Evolutionary conservation across 2,797 vertebrate genomes (phyloP).

Genomic region (Margarornis squamiger): DNA sequence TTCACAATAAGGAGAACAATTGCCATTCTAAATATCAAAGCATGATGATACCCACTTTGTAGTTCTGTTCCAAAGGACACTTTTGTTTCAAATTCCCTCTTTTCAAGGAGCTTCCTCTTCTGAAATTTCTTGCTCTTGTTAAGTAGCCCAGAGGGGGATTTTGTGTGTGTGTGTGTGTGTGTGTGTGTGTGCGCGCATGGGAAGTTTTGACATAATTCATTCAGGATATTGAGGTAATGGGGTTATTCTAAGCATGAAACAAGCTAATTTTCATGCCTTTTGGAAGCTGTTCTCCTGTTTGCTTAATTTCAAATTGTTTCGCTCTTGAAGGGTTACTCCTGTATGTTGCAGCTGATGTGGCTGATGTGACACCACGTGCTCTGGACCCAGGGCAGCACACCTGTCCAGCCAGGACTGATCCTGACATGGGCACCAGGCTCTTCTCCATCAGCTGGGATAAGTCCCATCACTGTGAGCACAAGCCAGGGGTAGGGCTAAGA

Average conservation of each 20-base stretch:
- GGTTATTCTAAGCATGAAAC: slow-evolving; percentile 57
- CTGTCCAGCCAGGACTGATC: background rate
- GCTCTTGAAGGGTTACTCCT: background rate
- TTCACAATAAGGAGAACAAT: background rate
- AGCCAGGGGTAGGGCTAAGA: background rate
- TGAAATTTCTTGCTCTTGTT: background rate
- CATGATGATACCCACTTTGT: background rate
- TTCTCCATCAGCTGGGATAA: background rate
- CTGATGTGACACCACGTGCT: rapidly evolving
- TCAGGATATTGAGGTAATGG: slow-evolving; percentile 31
- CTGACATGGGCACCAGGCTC: background rate
- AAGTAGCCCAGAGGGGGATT: slow-evolving; percentile 9
- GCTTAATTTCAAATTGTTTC: background rate
- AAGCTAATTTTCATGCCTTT: slow-evolving; percentile 12
- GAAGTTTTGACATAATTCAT: slow-evolving; percentile 16
- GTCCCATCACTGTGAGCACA: background rate
- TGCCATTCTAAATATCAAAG: slow-evolving; percentile 8
- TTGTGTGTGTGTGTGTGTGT: rapidly evolving
- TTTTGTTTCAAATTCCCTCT: slow-evolving; percentile 22
- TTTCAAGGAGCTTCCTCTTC: slow-evolving; percentile 12
- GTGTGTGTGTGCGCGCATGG: background rate
- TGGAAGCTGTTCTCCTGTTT: background rate
- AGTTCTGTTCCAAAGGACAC: background rate
- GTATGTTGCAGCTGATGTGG: rapidly evolving
- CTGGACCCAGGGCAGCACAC: rapidly evolving